Conservation (phyloP, 2,888 invertebrate genomes). For the Tachina lurida region DNA sequence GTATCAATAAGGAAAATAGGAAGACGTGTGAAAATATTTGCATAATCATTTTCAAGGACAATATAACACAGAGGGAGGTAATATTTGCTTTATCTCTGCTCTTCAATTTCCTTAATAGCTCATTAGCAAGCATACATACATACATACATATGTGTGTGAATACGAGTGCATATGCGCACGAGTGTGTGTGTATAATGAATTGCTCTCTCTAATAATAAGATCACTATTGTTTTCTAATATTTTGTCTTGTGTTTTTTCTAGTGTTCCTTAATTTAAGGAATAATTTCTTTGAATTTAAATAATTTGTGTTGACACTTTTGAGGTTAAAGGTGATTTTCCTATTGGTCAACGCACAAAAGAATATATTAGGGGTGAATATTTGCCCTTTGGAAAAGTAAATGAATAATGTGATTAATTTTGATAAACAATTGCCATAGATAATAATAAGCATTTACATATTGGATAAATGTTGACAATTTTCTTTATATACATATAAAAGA, state of each 20-base stretch:
- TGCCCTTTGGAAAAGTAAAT: background rate
- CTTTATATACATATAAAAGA: too few species aligned
- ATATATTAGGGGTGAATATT: background rate
- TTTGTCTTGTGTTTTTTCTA: background rate
- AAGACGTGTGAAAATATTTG: slow-evolving; percentile 30
- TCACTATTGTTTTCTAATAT: slow-evolving; percentile 4
- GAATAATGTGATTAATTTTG: slow-evolving; percentile 1
- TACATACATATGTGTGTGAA: background rate
- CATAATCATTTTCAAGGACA: slow-evolving; percentile 42
- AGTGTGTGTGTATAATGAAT: slow-evolving; percentile 5
- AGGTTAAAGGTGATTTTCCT: slow-evolving; percentile 36
- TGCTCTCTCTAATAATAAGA: background rate
- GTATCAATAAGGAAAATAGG: slow-evolving; percentile 7
- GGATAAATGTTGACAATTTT: background rate
- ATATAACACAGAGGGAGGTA: slow-evolving; percentile 53
- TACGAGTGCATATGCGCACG: background rate
- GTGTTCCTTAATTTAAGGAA: background rate
- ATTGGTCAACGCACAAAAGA: slow-evolving; percentile 8
- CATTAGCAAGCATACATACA: slow-evolving; percentile 25
- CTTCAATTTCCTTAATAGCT: slow-evolving; percentile 19
- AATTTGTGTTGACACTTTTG: slow-evolving; percentile 32
- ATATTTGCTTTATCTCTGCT: slow-evolving; percentile 13
- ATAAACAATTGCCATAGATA: background rate
- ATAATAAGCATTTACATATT: background rate
- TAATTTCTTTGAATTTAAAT: slow-evolving; percentile 22